Conservation (phyloP, 1,140 invertebrate genomes). For the Drepana arcuata region DNA sequence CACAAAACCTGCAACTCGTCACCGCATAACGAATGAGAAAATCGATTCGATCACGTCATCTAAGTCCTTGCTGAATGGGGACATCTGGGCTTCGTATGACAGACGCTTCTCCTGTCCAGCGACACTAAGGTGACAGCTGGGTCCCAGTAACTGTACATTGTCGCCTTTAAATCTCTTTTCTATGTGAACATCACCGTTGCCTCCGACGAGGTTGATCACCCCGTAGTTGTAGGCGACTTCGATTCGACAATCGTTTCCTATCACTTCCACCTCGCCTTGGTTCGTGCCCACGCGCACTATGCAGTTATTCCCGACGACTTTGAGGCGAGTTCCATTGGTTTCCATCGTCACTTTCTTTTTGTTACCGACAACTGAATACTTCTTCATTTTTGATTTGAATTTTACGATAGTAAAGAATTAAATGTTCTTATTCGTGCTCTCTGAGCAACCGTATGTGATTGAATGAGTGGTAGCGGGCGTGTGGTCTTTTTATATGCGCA, state of each 20-base stretch:
- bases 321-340: conserved; percentile 36
- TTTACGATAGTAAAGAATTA: conserved; percentile 1
- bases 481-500: conserved; percentile 30
- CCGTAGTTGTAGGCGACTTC: conserved; percentile 52
- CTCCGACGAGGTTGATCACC: conserved; percentile 46
- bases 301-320: conserved; percentile 55
- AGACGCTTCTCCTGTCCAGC: conserved; percentile 42
- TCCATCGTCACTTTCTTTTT: conserved; percentile 66
- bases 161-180: conserved; percentile 42
- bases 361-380: conserved; percentile 55
- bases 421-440: no score
- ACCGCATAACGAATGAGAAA: conserved; percentile 63
- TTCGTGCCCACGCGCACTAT: conserved; percentile 44
- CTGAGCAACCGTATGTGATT: conserved; percentile 11
- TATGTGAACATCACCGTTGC: conserved; percentile 40
- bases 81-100: conserved; percentile 48
- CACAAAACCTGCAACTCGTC: conserved; percentile 16
- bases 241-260: conserved; percentile 53
- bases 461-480: conserved; percentile 40
- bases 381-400: conserved; percentile 44
- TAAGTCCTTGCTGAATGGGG: conserved; percentile 58
- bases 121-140: conserved; percentile 38
- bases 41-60: conserved; percentile 63
- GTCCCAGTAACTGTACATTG: conserved; percentile 41
- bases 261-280: conserved; percentile 55